Evolutionary conservation across 92 coral and sea anemone species (phyloP), one percentile per base, ranked within the genome.

Genomic region (Anthopleura xanthogrammica): DNA sequence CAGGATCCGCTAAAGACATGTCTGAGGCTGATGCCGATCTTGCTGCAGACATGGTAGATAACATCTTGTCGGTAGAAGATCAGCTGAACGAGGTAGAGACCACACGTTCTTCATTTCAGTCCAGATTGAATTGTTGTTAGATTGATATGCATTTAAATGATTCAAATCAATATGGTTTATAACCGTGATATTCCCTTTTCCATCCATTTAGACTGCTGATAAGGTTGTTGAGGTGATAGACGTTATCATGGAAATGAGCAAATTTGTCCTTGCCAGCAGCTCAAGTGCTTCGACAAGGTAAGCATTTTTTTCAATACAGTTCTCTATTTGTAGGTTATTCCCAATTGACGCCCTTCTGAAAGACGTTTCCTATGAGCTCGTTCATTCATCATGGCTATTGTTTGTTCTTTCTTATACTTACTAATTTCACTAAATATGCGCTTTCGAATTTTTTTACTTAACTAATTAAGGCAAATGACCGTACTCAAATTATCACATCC

Each of bases 21-120:
- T 91, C 74, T 87, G 97, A 85, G 55, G 92, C 93, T 64, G 97
- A 93, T 74, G 95, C 87, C 16, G 70, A 82, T 12, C 76, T 93
- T 78, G 90, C 90, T 23, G 95, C 97, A 20, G 89, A 89, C 41
- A 78, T 89, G 76, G 71, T 93, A 77, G 89, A 77, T 8, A 72
- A 81, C n/a, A 58, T 93, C 52, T 60, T 93, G 41, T 86, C 77
- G 3, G 66, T 85, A 5, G 54, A 50, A 39, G 83, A 82, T 23
- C 77, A 88, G 17, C 81, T 93, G 52, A 85, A 89, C 76, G 92
- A 90, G 97, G 97, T 93, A 87, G 0, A 65, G 20, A 60, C 24
- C 12, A 17, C n/a, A 48, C 9, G 4, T 12, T 17, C 23, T 2
- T 16, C 29, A 4, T 17, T 13, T 58, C 65, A 14, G 16, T 3